Evolutionary conservation across 2,888 invertebrate genomes (phyloP), one percentile per base, ranked within the genome.

Genomic region (Sericinus montela): DNA sequence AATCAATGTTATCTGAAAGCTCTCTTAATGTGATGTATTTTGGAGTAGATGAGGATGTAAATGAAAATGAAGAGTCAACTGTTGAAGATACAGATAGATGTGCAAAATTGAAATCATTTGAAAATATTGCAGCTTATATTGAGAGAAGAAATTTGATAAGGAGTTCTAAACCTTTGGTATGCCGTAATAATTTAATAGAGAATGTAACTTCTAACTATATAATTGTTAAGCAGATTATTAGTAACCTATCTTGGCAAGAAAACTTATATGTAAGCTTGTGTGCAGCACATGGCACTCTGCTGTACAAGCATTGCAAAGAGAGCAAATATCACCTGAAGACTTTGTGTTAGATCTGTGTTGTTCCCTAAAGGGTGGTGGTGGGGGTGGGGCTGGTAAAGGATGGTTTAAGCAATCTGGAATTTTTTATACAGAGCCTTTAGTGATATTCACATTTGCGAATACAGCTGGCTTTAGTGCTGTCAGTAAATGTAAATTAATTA

Each of bases 201-300:
- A 74, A 75, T 48, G 71, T 85, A 4, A 71, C 75, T 45, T 67
- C 63, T 19, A 89, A 89, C 56, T 89, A 88, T 60, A 71, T 89
- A n/a, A 80, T 89, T 53, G 77, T 73, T 15, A 88, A 81, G 55
- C 72, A 79, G 46, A 84, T 89, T 34, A 57, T 89, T 1, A 75
- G 78, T 56, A 71, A 75, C 50, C 61, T 86, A 43, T 55, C 65
- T 16, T 89, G 89, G 89, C 88, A 82, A 55, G 86, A 89, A 2
- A 85, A 57, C 54, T 77, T 45, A 45, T 83, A 8, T 79, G 80
- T 48, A 77, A 77, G 54, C 65, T 67, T 63, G 89, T 89, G 4
- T 82, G 81, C 52, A 65, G 67, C 14, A 75, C 81, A 38, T 89
- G 89, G 89, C 59, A 63, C 10, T 79, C 80, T 15, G 81, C 75